Evolutionary conservation across 2,797 vertebrate species (phyloP).

Genomic region (Hoplostethus mediterraneus): DNA sequence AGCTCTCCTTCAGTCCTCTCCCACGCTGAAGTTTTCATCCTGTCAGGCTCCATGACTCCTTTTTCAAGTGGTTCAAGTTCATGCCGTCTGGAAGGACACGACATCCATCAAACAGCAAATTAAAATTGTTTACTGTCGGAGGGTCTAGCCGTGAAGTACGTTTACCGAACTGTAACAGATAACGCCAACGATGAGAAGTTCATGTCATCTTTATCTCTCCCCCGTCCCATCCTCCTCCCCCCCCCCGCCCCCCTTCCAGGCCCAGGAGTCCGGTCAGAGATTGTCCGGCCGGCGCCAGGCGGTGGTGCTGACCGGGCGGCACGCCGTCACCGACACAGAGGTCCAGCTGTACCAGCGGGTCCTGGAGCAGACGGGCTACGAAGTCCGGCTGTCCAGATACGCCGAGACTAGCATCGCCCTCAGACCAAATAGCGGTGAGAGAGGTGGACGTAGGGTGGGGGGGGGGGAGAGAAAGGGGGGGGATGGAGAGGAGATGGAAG

Average conservation of each 20-base stretch:
- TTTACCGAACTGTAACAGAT: too few relatives aligned
- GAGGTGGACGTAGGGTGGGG: background rate
- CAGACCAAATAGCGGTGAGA: constrained; percentile 60
- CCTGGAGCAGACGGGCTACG: constrained; percentile 83
- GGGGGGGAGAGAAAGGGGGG: background rate
- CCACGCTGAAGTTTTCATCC: background rate
- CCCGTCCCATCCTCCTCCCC: background rate
- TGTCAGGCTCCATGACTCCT: background rate
- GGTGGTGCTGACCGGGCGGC: constrained; percentile 82
- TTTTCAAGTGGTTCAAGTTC: background rate
- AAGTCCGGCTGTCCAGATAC: constrained; percentile 81
- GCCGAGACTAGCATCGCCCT: constrained; percentile 68
- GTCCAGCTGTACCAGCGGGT: constrained; percentile 85
- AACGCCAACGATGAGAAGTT: too few relatives aligned
- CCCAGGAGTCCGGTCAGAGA: constrained; percentile 54
- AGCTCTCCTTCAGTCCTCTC: background rate
- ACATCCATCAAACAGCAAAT: too few relatives aligned
- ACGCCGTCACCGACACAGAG: constrained; percentile 73
- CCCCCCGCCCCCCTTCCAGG: constrained; percentile 61
- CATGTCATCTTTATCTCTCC: background rate
- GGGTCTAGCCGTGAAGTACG: too few relatives aligned
- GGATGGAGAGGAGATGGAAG: background rate
- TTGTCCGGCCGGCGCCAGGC: constrained; percentile 48
- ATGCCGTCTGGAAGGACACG: too few relatives aligned
- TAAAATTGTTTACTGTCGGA: too few relatives aligned